Conservation (phyloP, 2,888 invertebrate species). For the Cryptophagus acutangulus region DNA sequence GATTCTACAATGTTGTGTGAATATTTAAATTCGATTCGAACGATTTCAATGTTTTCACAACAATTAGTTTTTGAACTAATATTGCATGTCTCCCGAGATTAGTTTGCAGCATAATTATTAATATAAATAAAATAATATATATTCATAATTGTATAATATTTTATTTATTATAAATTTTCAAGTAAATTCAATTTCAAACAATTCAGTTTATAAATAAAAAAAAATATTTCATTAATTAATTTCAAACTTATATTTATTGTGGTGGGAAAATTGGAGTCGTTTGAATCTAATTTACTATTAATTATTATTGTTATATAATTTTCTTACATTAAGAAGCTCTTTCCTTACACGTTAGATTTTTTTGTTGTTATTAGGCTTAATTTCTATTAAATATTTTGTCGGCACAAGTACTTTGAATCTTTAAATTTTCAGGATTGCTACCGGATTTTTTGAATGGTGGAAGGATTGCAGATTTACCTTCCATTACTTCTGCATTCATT, state of each 20-base stretch:
- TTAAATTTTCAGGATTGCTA: constrained; percentile 35
- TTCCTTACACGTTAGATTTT: constrained; percentile 33
- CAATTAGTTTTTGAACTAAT: constrained; percentile 21
- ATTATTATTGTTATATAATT: constrained; percentile 14
- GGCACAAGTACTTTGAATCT: constrained; percentile 16
- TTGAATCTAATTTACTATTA: too few relatives aligned
- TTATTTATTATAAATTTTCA: too few relatives aligned
- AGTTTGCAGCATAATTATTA: neutral
- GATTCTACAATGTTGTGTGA: too few relatives aligned
- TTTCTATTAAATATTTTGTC: neutral
- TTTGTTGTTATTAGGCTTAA: constrained; percentile 11
- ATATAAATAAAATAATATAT: neutral
- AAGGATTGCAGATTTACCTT: constrained; percentile 25
- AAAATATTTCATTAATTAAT: too few relatives aligned
- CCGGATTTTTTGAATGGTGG: constrained; percentile 10
- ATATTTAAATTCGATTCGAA: too few relatives aligned
- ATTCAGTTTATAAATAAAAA: too few relatives aligned
- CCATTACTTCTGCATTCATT: constrained; percentile 26
- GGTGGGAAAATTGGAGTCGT: too few relatives aligned
- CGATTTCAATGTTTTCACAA: too few relatives aligned
- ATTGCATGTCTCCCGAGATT: constrained; percentile 3
- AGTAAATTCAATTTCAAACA: too few relatives aligned
- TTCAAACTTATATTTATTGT: too few relatives aligned
- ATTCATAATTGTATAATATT: constrained; percentile 4
- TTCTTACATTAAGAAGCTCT: constrained; percentile 26